phyloP scores from a whole-genome alignment of 1,140 invertebrate species.

The Drosophila sulfurigaster region DNA sequence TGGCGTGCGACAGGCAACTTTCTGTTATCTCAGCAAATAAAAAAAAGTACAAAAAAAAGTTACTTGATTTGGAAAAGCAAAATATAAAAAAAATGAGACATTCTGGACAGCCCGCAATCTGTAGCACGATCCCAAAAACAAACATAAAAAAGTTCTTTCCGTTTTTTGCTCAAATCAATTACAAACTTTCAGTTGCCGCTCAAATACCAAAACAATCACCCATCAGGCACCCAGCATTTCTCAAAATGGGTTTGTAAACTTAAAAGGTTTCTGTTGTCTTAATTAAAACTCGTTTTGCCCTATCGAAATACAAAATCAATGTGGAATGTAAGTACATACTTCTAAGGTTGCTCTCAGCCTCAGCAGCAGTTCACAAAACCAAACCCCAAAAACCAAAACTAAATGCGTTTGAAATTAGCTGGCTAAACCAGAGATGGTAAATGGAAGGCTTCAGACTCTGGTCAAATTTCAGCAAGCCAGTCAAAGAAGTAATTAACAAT shows the following conservation, averaged over 20 bases:
- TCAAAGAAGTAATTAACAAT: constrained; percentile 4
- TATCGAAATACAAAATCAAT: constrained; percentile 56
- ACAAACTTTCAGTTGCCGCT: constrained; percentile 69
- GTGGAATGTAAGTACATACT: constrained; percentile 34
- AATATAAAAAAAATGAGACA: constrained; percentile 13
- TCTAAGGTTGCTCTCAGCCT: constrained; percentile 8
- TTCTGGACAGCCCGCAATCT: constrained; percentile 38
- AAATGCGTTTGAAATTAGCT: constrained; percentile 16
- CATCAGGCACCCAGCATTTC: constrained; percentile 28
- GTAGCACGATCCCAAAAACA: constrained; percentile 48
- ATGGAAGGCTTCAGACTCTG: background rate
- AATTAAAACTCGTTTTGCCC: constrained; percentile 64
- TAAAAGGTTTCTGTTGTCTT: constrained; percentile 79
- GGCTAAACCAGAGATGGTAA: background rate
- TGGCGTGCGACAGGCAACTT: constrained; percentile 46
- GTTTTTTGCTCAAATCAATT: constrained; percentile 79
- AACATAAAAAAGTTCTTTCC: constrained; percentile 36
- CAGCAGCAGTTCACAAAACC: background rate
- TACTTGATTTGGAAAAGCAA: constrained; percentile 35
- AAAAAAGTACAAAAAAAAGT: constrained; percentile 17
- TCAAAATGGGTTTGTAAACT: constrained; percentile 36
- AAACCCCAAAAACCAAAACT: constrained; percentile 3
- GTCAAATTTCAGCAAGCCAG: background rate
- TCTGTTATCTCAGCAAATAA: constrained; percentile 54
- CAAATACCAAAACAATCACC: constrained; percentile 37